Percentiles rank a stretch among this genome's conserved stretches.
These are phyloP conservation scores for Pogonognathellus flavescens DNA, from an alignment of 1,140 invertebrate species.

Conservation along the genomic window DNA sequence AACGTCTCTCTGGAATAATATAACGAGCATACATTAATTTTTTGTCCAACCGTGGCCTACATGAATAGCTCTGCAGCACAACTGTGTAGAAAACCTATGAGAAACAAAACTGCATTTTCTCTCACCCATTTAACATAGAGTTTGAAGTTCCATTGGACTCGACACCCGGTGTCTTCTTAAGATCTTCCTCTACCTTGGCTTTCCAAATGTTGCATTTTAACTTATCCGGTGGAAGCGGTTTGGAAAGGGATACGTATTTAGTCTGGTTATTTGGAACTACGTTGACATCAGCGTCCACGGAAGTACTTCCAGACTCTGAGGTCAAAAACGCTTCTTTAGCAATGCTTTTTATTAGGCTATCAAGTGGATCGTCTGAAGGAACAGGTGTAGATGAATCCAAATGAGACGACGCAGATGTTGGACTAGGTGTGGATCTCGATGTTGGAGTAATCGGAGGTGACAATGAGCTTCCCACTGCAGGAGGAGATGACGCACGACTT, in stretches of 20 bases:
- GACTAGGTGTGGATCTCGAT: constrained; percentile 66
- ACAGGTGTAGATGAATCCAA: constrained; percentile 55
- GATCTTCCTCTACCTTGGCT: constrained; percentile 74
- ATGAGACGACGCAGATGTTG: constrained; percentile 55
- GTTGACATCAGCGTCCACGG: constrained; percentile 64
- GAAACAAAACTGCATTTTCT: constrained; percentile 24
- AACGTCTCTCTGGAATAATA: constrained; percentile 65
- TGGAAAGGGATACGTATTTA: constrained; percentile 71
- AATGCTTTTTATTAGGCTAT: constrained; percentile 76
- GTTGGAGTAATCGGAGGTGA: constrained; percentile 62
- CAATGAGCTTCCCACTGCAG: constrained; percentile 64
- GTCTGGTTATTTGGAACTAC: constrained; percentile 73
- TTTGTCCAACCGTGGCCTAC: not conserved
- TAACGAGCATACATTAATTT: constrained; percentile 54
- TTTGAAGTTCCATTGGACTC: constrained; percentile 61
- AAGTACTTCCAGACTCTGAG: constrained; percentile 23
- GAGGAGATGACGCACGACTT: constrained; percentile 58
- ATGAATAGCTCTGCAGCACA: not conserved
- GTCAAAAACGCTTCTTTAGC: constrained; percentile 72
- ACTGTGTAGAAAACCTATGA: not conserved
- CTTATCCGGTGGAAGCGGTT: constrained; percentile 85
- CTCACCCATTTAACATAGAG: constrained; percentile 64
- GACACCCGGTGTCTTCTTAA: constrained; percentile 71
- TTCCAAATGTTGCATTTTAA: constrained; percentile 96
- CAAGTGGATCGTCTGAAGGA: constrained; percentile 73